A percentile compares a stretch with the other conserved stretches of the same genome.
Conservation (phyloP, 2,113 vertebrate species). For the Bolborhynchus lineola region DNA sequence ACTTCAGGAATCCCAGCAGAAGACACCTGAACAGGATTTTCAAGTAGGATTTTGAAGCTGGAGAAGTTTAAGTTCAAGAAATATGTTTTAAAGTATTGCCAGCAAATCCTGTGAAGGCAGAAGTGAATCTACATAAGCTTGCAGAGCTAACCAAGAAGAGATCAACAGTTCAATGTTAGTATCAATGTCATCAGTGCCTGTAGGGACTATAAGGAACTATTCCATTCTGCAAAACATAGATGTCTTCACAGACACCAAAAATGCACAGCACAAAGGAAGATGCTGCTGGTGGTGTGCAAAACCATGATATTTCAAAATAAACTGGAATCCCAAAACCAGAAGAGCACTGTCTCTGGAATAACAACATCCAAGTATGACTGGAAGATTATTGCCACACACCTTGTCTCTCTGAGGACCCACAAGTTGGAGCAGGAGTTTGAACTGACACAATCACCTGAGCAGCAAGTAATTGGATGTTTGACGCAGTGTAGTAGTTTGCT, state of each 20-base stretch:
- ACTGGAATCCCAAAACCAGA: background rate
- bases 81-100: background rate
- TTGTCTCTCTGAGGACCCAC: background rate
- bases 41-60: background rate
- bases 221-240: background rate
- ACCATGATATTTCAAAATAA: background rate
- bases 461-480: background rate
- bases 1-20: background rate
- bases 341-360: background rate
- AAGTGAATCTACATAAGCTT: background rate
- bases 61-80: background rate
- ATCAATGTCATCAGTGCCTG: background rate
- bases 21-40: background rate
- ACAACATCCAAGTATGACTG: background rate
- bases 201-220: background rate
- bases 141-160: background rate
- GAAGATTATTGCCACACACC: background rate
- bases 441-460: background rate
- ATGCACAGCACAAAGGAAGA: background rate
- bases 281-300: background rate
- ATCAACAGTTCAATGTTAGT: background rate
- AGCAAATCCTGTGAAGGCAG: background rate
- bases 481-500: background rate
- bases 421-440: background rate
- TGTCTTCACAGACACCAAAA: background rate